These are phyloP conservation scores for Intellagama lesueurii DNA, from an alignment of 2,797 vertebrate species.

Conservation along the genomic window DNA sequence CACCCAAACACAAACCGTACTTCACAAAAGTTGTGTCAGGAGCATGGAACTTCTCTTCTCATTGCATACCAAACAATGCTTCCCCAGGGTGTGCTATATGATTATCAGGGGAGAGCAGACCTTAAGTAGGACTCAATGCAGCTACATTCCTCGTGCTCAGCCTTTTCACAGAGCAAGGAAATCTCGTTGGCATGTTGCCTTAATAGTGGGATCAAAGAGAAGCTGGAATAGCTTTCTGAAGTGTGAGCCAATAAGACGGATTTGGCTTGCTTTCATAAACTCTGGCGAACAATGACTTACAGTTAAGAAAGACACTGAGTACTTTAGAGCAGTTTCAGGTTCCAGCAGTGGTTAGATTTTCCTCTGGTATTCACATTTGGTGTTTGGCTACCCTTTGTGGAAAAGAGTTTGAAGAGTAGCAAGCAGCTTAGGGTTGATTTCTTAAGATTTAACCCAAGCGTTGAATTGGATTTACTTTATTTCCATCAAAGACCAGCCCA, in stretches of 20 bases:
- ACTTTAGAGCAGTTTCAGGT: background rate
- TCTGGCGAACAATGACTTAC: constrained; percentile 21
- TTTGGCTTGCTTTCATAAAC: constrained; percentile 54
- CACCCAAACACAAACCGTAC: background rate
- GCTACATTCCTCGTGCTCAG: constrained; percentile 17
- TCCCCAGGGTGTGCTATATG: background rate
- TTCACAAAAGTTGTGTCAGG: no score
- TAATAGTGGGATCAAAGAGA: constrained; percentile 54
- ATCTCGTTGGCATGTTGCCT: constrained; percentile 45
- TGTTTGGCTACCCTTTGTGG: background rate
- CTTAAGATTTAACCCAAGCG: background rate
- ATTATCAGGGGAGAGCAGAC: background rate
- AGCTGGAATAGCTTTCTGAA: constrained; percentile 51
- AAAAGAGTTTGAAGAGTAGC: background rate
- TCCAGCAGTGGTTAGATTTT: background rate
- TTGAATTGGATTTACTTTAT: no score
- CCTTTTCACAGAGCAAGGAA: constrained; percentile 18
- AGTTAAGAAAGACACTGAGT: constrained; percentile 42
- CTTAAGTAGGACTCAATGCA: constrained; percentile 11
- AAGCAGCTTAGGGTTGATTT: background rate
- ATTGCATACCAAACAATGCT: background rate
- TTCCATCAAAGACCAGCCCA: no score
- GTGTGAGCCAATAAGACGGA: constrained; percentile 52
- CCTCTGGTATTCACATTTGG: background rate
- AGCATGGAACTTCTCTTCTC: background rate